phyloP scores from a whole-genome alignment of 2,888 invertebrate genomes.

The Coleophora deauratella region DNA sequence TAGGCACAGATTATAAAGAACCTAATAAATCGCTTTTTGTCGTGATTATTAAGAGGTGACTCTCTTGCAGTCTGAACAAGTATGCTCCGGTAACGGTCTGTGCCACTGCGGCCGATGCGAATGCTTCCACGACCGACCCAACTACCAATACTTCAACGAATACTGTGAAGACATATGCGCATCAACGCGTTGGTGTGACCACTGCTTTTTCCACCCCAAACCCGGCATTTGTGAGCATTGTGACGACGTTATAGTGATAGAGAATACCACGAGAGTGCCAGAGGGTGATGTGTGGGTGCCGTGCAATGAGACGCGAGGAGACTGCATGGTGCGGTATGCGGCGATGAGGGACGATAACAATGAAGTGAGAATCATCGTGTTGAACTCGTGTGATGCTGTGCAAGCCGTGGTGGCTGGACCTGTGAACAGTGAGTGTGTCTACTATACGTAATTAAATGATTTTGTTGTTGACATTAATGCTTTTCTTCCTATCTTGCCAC shows the following conservation, averaged over 20 bases:
- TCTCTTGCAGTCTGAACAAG: no score
- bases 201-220: conserved; percentile 31
- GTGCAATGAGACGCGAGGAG: conserved; percentile 34
- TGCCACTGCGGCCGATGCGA: conserved; percentile 44
- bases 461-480: no score
- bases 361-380: conserved; percentile 33
- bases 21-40: no score
- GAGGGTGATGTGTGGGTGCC: conserved; percentile 39
- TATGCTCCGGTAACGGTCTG: conserved; percentile 49
- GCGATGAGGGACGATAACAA: conserved; percentile 29
- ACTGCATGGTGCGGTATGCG: conserved; percentile 31
- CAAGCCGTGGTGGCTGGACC: conserved; percentile 17
- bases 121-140: conserved; percentile 42
- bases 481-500: no score
- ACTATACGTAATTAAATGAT: conserved; percentile 3
- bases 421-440: conserved; percentile 32
- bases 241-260: conserved; percentile 2
- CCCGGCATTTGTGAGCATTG: conserved; percentile 23
- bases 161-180: conserved; percentile 50
- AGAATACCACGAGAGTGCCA: background rate
- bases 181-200: conserved; percentile 32
- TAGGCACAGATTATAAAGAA: no score
- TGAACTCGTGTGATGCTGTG: conserved; percentile 28
- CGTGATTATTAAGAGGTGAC: no score
- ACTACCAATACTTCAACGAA: conserved; percentile 48